Base-by-base conservation (phyloP, 2,113 vertebrate genomes). In the Cepphus grylle region DNA sequence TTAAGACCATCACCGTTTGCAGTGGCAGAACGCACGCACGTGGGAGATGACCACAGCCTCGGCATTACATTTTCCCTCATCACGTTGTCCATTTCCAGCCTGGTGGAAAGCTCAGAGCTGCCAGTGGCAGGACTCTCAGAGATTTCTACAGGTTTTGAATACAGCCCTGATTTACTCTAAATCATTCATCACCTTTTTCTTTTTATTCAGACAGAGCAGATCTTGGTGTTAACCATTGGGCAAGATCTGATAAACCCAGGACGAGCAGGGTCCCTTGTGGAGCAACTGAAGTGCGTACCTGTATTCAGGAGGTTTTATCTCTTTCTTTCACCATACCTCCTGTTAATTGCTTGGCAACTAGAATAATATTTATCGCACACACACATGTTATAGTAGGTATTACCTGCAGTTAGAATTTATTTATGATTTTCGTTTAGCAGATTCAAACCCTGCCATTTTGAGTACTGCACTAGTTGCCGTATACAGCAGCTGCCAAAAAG, bases 331-430 rank as follows among this genome's bases (percentile, higher is more conserved):
- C 81, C 36, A 15, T 58, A 38, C 67, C 85, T 94, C 92, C 76
- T 29, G 32, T 14, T 70, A 36, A 87, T 92, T 91, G 89, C 94
- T 91, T 77, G 96, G 95, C 84, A 91, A 90, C 95, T 70, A 15
- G 12, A 55, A 90, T 59, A 94, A 90, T 80, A 81, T 94, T 94
- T 94, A 80, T 67, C 89, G 78, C 93, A 52, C 71, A 29, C 59
- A 40, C 38, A 34, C 36, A 36, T 8, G 32, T 86, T 52, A 12
- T 27, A 32, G n/a, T 52, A 79, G 91, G 36, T 62, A 38, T 56
- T 70, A 89, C 86, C 94, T 95, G 74, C 89, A 91, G 74, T 87
- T 58, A 59, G 89, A 43, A 59, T 73, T 81, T 71, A 71, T 95
- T 91, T 90, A 81, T 88, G 89, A 47, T 70, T 80, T 72, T 67